A percentile compares a stretch with the other conserved stretches of the same genome.
Conservation (phyloP, 30 jellyfish, hydroid and myxozoan species). For the Pseudorhiza aurosa region DNA sequence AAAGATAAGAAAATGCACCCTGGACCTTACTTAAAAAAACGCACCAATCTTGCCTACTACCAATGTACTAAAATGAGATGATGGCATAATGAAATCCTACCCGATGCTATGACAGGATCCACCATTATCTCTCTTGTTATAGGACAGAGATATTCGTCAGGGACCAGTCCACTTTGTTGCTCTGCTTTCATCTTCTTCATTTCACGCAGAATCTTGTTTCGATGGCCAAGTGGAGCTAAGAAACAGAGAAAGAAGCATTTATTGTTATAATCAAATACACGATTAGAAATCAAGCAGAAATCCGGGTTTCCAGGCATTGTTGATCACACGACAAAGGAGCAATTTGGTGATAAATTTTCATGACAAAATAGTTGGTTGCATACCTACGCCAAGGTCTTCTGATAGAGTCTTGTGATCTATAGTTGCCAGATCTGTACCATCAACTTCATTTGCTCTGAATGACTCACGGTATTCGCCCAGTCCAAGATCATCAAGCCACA, state of each 20-base stretch:
- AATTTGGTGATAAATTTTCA: too few relatives aligned
- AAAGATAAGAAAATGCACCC: too few relatives aligned
- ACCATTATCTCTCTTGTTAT: conserved; percentile 84
- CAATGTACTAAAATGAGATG: too few relatives aligned
- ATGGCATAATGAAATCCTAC: conserved; percentile 35
- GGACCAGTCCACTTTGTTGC: conserved; percentile 67
- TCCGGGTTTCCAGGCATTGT: too few relatives aligned
- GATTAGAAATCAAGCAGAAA: too few relatives aligned
- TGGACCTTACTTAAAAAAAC: too few relatives aligned
- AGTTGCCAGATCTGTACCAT: conserved; percentile 81
- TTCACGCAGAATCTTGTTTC: conserved; percentile 84
- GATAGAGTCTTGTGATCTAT: conserved; percentile 49
- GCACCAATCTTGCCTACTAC: too few relatives aligned
- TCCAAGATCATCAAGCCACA: conserved; percentile 77
- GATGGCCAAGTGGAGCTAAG: conserved; percentile 95
- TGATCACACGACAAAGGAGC: too few relatives aligned
- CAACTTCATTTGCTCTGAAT: conserved; percentile 76
- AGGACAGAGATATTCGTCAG: conserved; percentile 93
- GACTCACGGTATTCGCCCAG: conserved; percentile 67
- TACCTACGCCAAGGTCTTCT: conserved; percentile 81
- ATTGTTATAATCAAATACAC: too few relatives aligned
- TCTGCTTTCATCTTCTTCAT: conserved; percentile 38
- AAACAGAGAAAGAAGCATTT: too few relatives aligned
- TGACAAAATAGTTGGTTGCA: too few relatives aligned
- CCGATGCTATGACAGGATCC: conserved; percentile 95